These are phyloP conservation scores for Abrostola triplasia DNA, from an alignment of 2,888 invertebrate genomes.

Conservation along the genomic window DNA sequence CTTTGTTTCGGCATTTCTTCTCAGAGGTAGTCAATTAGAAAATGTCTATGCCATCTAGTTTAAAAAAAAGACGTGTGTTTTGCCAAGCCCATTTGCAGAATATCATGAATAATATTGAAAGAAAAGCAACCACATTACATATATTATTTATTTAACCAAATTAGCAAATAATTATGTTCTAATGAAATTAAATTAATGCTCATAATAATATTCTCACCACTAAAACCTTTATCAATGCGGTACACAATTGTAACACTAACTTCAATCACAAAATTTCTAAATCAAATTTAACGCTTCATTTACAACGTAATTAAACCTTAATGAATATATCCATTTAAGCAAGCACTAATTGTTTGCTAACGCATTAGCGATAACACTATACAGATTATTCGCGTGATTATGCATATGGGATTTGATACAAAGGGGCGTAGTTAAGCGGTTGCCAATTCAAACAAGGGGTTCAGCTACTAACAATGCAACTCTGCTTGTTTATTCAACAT, in stretches of 20 bases:
- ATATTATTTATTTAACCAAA: no score
- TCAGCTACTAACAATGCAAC: conserved; percentile 21
- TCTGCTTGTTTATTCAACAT: conserved; percentile 44
- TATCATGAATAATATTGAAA: no score
- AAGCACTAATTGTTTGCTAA: conserved; percentile 4
- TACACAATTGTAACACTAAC: neutral
- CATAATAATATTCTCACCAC: no score
- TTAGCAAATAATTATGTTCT: no score
- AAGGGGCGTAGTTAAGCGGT: conserved; percentile 20
- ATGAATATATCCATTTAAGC: conserved; percentile 2
- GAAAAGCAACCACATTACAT: no score
- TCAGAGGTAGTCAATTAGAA: no score
- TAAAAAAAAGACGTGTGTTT: no score
- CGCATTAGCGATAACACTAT: conserved; percentile 3
- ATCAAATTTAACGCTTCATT: neutral
- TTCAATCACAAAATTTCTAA: neutral
- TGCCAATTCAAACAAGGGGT: conserved; percentile 43
- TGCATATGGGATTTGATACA: conserved; percentile 18
- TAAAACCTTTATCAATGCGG: no score
- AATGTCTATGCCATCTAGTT: no score
- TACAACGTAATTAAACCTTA: neutral
- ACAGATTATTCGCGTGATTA: conserved; percentile 11
- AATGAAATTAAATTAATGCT: no score
- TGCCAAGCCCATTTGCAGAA: no score
- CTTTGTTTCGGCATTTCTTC: no score